A percentile compares a stretch with the other conserved stretches of the same genome.
Conservation (phyloP, 2,888 invertebrate species). For the Acanthosoma haemorrhoidale region DNA sequence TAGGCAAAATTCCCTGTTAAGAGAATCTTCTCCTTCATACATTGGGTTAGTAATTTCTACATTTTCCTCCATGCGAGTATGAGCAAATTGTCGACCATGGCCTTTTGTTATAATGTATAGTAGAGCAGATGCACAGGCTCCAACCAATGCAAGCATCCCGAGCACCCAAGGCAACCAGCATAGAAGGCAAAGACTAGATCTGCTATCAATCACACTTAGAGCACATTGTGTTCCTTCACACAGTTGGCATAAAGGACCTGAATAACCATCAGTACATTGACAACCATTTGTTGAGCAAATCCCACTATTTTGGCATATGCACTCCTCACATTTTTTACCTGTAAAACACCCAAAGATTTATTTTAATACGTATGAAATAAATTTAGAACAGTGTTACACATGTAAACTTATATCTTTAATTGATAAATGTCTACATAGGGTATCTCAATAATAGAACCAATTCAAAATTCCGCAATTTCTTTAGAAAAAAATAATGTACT, state of each 20-base stretch:
- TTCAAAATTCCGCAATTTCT: too few species aligned
- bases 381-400: too few species aligned
- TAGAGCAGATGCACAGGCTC: neutral
- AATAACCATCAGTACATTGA: neutral
- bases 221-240: neutral
- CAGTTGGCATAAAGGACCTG: neutral
- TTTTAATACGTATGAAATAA: neutral
- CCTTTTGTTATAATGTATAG: constrained; percentile 42
- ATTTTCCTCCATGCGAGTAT: constrained; percentile 74
- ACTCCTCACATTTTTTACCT: constrained; percentile 13
- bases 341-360: neutral
- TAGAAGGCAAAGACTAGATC: neutral
- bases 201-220: too few species aligned
- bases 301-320: constrained; percentile 5
- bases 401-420: too few species aligned
- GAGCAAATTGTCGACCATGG: constrained; percentile 56
- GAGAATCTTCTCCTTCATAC: constrained; percentile 59
- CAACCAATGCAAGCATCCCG: neutral
- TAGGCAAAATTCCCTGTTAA: constrained; percentile 13
- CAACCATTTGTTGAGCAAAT: neutral
- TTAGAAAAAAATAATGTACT: too few species aligned
- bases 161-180: constrained; percentile 14
- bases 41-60: constrained; percentile 83
- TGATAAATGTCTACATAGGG: too few species aligned
- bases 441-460: too few species aligned